These are phyloP conservation scores for Dinocampus coccinellae DNA, from an alignment of 2,888 invertebrate genomes.

Conservation along the genomic window DNA sequence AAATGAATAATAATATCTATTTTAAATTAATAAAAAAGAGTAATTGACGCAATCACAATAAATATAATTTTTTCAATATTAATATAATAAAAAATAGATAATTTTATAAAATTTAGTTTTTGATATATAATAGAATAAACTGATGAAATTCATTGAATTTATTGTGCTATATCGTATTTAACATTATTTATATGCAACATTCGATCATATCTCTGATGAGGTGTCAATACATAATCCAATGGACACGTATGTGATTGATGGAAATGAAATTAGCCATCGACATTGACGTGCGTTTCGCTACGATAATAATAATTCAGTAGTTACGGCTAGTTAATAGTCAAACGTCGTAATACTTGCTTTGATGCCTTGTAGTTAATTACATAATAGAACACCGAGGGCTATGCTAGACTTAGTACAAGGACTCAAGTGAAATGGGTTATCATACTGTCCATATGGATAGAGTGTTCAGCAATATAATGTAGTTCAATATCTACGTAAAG, in stretches of 20 bases:
- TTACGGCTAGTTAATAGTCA: conserved; percentile 24
- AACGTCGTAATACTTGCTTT: conserved; percentile 10
- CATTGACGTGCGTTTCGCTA: not conserved
- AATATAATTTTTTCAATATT: too few species aligned
- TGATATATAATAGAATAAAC: too few species aligned
- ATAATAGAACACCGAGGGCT: conserved; percentile 2
- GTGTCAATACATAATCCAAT: not conserved
- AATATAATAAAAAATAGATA: too few species aligned
- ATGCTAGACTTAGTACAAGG: too few species aligned
- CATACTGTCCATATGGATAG: not conserved
- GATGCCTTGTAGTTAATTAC: not conserved
- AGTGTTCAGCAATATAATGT: not conserved
- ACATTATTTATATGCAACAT: not conserved
- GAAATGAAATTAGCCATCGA: conserved; percentile 1
- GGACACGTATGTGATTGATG: not conserved
- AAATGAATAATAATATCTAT: too few species aligned
- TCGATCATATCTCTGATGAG: not conserved
- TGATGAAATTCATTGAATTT: too few species aligned
- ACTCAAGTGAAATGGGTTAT: not conserved
- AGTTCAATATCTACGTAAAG: too few species aligned
- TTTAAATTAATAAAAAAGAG: too few species aligned
- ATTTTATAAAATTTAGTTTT: too few species aligned
- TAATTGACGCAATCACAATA: too few species aligned
- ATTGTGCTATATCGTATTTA: not conserved
- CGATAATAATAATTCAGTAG: conserved; percentile 14